These are phyloP conservation scores for Champsocephalus esox DNA, from an alignment of 2,797 vertebrate genomes.

Conservation along the genomic window DNA sequence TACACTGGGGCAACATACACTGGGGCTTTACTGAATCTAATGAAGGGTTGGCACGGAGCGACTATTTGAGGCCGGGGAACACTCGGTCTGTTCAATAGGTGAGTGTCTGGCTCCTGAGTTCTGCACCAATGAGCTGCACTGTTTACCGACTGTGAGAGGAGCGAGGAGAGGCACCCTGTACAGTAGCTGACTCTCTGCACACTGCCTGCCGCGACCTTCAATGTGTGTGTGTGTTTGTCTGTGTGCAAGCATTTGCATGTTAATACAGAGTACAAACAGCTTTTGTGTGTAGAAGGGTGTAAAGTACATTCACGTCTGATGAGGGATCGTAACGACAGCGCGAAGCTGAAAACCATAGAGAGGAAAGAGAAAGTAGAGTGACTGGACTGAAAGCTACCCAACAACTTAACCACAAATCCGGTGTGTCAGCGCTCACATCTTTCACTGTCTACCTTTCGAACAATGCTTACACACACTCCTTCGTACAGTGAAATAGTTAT, in stretches of 20 bases:
- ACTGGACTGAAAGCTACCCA: constrained; percentile 22
- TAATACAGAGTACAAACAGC: constrained; percentile 19
- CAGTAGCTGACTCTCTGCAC: constrained; percentile 64
- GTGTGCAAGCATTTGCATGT: constrained; percentile 46
- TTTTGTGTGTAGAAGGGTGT: constrained; percentile 16
- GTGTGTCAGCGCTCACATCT: not conserved
- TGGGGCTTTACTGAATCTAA: constrained; percentile 67
- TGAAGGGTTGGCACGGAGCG: constrained; percentile 80
- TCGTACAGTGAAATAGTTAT: not conserved
- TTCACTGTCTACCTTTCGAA: not conserved
- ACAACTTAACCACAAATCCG: constrained; percentile 27
- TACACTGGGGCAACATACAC: constrained; percentile 62
- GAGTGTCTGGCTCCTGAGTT: constrained; percentile 71
- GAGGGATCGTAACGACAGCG: constrained; percentile 18
- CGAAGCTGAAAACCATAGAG: constrained; percentile 29
- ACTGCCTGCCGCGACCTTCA: constrained; percentile 42
- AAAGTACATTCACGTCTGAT: not conserved
- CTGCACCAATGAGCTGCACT: constrained; percentile 64
- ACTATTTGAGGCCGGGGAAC: constrained; percentile 68
- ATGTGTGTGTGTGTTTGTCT: constrained; percentile 31
- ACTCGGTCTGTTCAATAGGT: constrained; percentile 71
- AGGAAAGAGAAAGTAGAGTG: constrained; percentile 27
- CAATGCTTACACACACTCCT: not conserved
- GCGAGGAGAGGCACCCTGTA: constrained; percentile 48
- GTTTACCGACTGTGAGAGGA: constrained; percentile 69